A percentile compares a stretch with the other conserved stretches of the same genome.
Evolutionary conservation across 2,797 vertebrate genomes (phyloP).

Genomic region (Anas bernieri): DNA sequence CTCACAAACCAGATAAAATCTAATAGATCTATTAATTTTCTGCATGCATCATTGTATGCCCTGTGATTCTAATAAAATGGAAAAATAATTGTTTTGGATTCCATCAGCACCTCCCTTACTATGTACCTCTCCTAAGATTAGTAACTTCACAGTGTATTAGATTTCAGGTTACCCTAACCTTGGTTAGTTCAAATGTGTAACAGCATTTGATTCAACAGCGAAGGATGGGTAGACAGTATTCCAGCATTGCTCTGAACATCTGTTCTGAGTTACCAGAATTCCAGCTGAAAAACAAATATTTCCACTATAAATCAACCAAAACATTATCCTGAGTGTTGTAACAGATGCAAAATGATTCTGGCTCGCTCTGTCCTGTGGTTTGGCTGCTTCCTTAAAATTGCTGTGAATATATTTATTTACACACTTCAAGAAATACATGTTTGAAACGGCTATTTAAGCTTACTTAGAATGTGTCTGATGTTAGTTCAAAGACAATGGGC

Average conservation of each 20-base stretch:
- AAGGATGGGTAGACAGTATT: slow-evolving; percentile 31
- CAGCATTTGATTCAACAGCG: not conserved
- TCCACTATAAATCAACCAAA: slow-evolving; percentile 56
- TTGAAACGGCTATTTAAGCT: slow-evolving; percentile 19
- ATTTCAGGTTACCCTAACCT: not conserved
- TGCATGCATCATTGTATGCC: not conserved
- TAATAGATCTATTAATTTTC: not conserved
- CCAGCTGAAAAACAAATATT: slow-evolving; percentile 70
- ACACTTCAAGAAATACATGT: slow-evolving; percentile 52
- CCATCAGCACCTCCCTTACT: not conserved
- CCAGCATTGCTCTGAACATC: slow-evolving; percentile 61
- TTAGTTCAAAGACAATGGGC: slow-evolving; percentile 26
- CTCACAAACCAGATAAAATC: not conserved
- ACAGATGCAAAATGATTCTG: slow-evolving; percentile 55
- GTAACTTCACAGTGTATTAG: slow-evolving; percentile 9
- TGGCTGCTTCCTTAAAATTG: slow-evolving; percentile 30
- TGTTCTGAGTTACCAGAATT: slow-evolving; percentile 67
- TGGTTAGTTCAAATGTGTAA: not conserved
- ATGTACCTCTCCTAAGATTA: not conserved
- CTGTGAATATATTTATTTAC: slow-evolving; percentile 68
- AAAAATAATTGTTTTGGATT: not conserved
- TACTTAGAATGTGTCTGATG: not conserved
- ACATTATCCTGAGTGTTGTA: slow-evolving; percentile 33
- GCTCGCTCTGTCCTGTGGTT: slow-evolving; percentile 42
- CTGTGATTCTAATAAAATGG: not conserved